Percentiles rank a stretch among this genome's conserved stretches.
These are phyloP conservation scores for Oreotrochilus melanogaster DNA, from an alignment of 2,113 vertebrate species.

Conservation along the genomic window DNA sequence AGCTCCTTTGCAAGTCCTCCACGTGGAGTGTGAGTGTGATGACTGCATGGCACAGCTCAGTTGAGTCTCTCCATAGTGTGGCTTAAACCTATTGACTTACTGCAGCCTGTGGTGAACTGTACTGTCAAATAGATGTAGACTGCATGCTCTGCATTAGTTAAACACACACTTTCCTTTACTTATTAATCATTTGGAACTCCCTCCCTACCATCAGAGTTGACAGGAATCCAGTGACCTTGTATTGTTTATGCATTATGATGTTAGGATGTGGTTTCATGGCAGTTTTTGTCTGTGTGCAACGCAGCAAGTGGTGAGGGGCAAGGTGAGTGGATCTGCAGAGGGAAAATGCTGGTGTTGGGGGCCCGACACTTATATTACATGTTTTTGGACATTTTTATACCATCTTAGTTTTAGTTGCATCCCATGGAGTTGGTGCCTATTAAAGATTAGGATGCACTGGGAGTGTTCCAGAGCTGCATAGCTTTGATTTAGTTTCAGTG, in stretches of 20 bases:
- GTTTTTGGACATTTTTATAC: not conserved
- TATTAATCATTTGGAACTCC: not conserved
- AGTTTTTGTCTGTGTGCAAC: not conserved
- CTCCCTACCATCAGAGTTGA: not conserved
- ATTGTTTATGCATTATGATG: rapidly evolving
- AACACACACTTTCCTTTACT: not conserved
- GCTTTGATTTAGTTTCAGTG: not conserved
- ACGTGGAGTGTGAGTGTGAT: rapidly evolving
- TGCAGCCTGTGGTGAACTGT: not conserved
- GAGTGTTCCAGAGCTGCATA: not conserved
- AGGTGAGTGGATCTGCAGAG: rapidly evolving
- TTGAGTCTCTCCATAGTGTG: not conserved
- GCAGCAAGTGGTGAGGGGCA: not conserved
- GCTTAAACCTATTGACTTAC: not conserved
- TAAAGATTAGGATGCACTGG: not conserved
- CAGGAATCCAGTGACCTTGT: not conserved
- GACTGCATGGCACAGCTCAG: not conserved
- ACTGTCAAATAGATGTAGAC: not conserved
- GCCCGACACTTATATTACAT: no score
- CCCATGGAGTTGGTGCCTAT: not conserved
- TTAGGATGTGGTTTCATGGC: not conserved
- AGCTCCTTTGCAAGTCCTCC: not conserved
- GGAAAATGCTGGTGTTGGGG: not conserved
- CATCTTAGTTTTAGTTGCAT: not conserved
- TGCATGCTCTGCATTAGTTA: not conserved